Percentiles rank a stretch among this genome's conserved stretches.
Conservation (phyloP, 2,888 invertebrate genomes). For the Bombylius discolor region DNA sequence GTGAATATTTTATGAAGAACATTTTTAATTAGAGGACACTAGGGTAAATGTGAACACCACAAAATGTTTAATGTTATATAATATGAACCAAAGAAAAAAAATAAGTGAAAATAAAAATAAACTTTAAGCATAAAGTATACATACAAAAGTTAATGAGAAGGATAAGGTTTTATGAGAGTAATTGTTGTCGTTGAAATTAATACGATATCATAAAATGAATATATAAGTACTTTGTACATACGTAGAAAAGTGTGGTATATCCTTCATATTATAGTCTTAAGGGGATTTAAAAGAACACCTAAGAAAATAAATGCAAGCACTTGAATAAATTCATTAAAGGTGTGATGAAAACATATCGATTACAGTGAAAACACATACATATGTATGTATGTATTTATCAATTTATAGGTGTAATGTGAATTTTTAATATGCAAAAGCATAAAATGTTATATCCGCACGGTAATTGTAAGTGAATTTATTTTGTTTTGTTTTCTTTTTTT, state of each 20-base stretch:
- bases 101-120: too few relatives aligned
- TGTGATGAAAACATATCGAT: not conserved
- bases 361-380: not conserved
- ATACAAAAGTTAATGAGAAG: constrained; percentile 29
- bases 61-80: too few relatives aligned
- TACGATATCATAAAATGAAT: constrained; percentile 4
- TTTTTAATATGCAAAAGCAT: too few relatives aligned
- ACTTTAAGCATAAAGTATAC: too few relatives aligned
- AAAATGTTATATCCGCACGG: too few relatives aligned
- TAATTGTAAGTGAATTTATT: too few relatives aligned
- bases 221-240: not conserved
- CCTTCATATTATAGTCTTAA: not conserved
- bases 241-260: too few relatives aligned
- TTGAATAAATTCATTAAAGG: not conserved
- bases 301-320: not conserved
- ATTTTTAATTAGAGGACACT: constrained; percentile 35
- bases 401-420: too few relatives aligned
- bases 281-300: constrained; percentile 5
- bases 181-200: constrained; percentile 4
- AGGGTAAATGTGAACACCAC: constrained; percentile 26
- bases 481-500: not conserved
- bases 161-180: constrained; percentile 1
- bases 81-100: too few relatives aligned
- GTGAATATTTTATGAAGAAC: constrained; percentile 27
- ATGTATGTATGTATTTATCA: too few relatives aligned